Evolutionary conservation across 2,797 vertebrate species (phyloP).

Genomic region (Remorina albescens): DNA sequence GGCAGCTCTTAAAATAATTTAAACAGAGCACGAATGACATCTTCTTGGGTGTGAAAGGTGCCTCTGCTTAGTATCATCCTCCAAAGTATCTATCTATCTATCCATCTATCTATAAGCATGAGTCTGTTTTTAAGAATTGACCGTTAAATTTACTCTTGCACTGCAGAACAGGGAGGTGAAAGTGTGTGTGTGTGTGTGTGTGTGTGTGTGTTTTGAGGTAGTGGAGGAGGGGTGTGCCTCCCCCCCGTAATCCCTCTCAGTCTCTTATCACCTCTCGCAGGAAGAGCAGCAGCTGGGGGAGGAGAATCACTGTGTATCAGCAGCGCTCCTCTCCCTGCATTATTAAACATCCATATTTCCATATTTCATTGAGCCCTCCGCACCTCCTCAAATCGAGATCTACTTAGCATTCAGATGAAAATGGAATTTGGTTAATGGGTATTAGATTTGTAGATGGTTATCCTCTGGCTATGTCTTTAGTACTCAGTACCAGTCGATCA

Average conservation of each 20-base stretch:
- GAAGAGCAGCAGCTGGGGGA: constrained; percentile 51
- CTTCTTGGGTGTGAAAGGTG: constrained; percentile 15
- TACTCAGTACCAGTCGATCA: constrained; percentile 48
- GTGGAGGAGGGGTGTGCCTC: constrained; percentile 18
- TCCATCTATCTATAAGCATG: too few species aligned
- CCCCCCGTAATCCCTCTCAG: constrained; percentile 61
- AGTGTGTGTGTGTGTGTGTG: constrained; percentile 4
- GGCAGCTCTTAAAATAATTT: constrained; percentile 3
- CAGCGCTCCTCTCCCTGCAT: constrained; percentile 66
- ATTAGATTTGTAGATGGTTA: constrained; percentile 75
- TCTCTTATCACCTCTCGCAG: constrained; percentile 69
- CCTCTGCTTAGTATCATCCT: neutral
- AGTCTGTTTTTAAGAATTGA: neutral
- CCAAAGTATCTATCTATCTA: too few species aligned
- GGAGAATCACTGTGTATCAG: constrained; percentile 59
- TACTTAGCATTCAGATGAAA: constrained; percentile 74
- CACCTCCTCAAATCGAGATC: constrained; percentile 54
- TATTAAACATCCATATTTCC: constrained; percentile 78
- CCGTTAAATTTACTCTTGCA: neutral
- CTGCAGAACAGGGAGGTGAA: constrained; percentile 22
- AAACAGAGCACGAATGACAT: neutral
- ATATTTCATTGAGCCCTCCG: constrained; percentile 72
- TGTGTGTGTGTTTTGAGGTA: neutral
- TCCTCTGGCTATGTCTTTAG: constrained; percentile 67
- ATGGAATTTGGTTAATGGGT: constrained; percentile 70